These are phyloP conservation scores for Coregonus suidteri DNA, from an alignment of 2,797 vertebrate genomes.

Conservation along the genomic window DNA sequence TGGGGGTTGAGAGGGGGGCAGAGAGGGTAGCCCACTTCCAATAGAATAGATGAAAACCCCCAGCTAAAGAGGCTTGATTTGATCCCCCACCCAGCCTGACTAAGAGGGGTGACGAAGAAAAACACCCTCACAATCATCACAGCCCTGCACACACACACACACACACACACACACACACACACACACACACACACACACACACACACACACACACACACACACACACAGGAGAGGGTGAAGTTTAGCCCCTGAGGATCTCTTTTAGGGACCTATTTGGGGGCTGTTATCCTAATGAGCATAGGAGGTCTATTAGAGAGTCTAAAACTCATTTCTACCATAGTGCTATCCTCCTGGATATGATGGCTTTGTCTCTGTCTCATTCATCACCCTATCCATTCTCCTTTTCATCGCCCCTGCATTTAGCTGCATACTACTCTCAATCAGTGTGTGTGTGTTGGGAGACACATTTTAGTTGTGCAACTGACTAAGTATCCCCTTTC, in stretches of 20 bases:
- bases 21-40: background rate
- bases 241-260: too few relatives aligned
- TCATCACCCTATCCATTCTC: too few relatives aligned
- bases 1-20: slow-evolving; percentile 51
- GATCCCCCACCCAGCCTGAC: slow-evolving; percentile 63
- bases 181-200: background rate
- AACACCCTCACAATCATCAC: slow-evolving; percentile 22
- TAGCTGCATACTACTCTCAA: too few relatives aligned
- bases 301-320: too few relatives aligned
- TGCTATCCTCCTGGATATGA: too few relatives aligned
- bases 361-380: too few relatives aligned
- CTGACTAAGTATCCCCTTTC: too few relatives aligned
- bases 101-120: slow-evolving; percentile 52
- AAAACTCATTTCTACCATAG: too few relatives aligned
- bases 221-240: background rate
- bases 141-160: background rate
- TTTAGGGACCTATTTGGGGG: too few relatives aligned
- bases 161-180: slow-evolving; percentile 9
- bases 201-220: slow-evolving; percentile 4
- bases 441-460: background rate
- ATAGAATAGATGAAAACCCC: slow-evolving; percentile 59
- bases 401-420: too few relatives aligned
- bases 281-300: too few relatives aligned
- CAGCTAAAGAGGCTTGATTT: slow-evolving; percentile 68
- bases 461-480: background rate